Conservation (phyloP, 2,113 vertebrate species). For the Charadrius vociferus region DNA sequence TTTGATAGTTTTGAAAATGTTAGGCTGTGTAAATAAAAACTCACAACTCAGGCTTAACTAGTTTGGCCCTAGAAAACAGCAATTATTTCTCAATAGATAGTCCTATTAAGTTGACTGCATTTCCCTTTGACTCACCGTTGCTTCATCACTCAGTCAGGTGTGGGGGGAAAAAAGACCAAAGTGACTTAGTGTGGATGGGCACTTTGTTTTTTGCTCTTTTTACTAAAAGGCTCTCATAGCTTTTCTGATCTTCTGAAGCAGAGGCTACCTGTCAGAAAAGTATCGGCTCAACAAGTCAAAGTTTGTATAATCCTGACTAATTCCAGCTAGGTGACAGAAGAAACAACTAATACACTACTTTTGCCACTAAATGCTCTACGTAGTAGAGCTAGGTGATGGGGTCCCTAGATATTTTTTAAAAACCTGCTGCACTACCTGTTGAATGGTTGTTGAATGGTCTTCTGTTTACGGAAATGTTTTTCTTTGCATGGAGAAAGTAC, state of each 20-base stretch:
- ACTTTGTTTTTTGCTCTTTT: not conserved
- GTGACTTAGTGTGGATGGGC: not conserved
- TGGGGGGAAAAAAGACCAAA: rapidly evolving
- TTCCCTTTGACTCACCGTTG: not conserved
- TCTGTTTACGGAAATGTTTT: not conserved
- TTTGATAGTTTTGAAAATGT: not conserved
- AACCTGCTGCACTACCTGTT: not conserved
- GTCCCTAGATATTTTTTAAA: not conserved
- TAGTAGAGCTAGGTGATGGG: not conserved
- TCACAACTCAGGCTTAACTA: not conserved
- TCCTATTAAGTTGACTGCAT: not conserved
- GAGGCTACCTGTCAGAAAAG: not conserved
- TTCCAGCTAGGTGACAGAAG: not conserved
- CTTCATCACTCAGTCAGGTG: not conserved
- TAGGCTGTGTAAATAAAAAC: not conserved
- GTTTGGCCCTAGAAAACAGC: not conserved
- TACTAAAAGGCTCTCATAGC: rapidly evolving
- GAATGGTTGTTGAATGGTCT: not conserved
- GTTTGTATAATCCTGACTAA: not conserved
- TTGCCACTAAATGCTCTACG: not conserved
- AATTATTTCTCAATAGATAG: slow-evolving; percentile 7
- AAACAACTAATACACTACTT: not conserved
- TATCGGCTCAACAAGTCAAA: not conserved
- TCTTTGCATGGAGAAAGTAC: not conserved
- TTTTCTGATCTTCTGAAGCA: not conserved